phyloP scores from a whole-genome alignment of 2,113 vertebrate species.

The Campylomormyrus tamandua region DNA sequence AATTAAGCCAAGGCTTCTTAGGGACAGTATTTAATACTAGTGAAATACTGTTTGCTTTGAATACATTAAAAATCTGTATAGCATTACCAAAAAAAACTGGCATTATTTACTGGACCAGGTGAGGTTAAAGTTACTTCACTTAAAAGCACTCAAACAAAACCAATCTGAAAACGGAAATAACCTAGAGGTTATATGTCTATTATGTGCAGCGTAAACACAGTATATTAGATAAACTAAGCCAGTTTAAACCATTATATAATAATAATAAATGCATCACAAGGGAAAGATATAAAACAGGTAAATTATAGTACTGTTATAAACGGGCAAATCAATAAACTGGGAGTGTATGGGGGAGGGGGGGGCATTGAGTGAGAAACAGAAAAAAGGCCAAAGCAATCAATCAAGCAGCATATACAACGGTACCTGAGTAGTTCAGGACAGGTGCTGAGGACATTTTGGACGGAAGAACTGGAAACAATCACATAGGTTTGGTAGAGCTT shows the following conservation, averaged over 20 bases:
- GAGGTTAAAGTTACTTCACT: not conserved
- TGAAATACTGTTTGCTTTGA: not conserved
- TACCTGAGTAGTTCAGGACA: conserved; percentile 82
- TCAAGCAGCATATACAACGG: conserved; percentile 25
- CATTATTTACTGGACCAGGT: not conserved
- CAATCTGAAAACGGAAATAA: not conserved
- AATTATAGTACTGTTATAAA: not conserved
- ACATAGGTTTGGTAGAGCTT: conserved; percentile 34
- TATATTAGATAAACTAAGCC: not conserved
- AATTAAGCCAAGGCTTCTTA: not conserved
- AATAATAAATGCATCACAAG: not conserved
- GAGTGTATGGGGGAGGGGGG: not conserved
- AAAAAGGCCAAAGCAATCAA: conserved; percentile 14
- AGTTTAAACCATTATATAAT: not conserved
- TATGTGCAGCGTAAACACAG: not conserved
- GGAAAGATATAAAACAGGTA: not conserved
- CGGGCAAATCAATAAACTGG: not conserved
- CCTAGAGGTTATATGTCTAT: not conserved
- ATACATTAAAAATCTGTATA: not conserved
- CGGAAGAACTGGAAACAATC: conserved; percentile 80
- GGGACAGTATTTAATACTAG: not conserved
- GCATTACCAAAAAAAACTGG: not conserved
- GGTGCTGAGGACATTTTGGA: conserved; percentile 87
- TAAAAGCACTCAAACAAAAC: not conserved
- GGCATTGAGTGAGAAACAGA: not conserved